phyloP scores from a whole-genome alignment of 2,888 invertebrate species.

The Scaptomyza parva region DNA sequence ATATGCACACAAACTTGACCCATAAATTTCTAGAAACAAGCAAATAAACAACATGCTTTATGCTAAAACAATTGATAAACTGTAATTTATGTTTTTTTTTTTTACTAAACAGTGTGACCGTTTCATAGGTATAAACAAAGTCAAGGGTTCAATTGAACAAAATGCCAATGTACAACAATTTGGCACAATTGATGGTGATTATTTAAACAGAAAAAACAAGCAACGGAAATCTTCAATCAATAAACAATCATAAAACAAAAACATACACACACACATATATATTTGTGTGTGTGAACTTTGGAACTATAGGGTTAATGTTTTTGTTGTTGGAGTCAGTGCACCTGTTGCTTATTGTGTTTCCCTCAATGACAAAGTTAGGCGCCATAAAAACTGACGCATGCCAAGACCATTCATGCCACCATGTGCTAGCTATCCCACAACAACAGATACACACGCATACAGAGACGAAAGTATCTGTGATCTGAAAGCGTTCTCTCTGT shows the following conservation, averaged over 20 bases:
- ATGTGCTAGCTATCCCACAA: conserved; percentile 28
- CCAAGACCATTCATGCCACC: too few species aligned
- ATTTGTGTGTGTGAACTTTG: too few species aligned
- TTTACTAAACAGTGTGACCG: conserved; percentile 1
- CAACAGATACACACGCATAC: too few species aligned
- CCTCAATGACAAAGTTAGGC: conserved; percentile 43
- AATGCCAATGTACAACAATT: too few species aligned
- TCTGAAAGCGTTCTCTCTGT: conserved; percentile 13
- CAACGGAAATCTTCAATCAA: conserved; percentile 34
- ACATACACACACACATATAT: too few species aligned
- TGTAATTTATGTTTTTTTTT: too few species aligned
- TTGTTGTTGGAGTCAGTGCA: conserved; percentile 51
- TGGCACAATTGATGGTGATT: conserved; percentile 24
- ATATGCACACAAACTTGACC: conserved; percentile 13
- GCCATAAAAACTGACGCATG: conserved; percentile 46
- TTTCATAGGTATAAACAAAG: neutral
- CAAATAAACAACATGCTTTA: too few species aligned
- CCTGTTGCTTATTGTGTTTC: conserved; percentile 55
- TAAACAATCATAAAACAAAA: too few species aligned
- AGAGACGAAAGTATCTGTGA: too few species aligned
- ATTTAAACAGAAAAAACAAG: neutral
- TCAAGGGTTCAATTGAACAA: conserved; percentile 2
- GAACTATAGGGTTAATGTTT: conserved; percentile 3
- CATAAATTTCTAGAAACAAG: too few species aligned
- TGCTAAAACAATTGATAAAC: too few species aligned